Percentiles rank a stretch among this genome's conserved stretches.
phyloP scores from a whole-genome alignment of 2,113 vertebrate species.

The Sebastes schlegelii region DNA sequence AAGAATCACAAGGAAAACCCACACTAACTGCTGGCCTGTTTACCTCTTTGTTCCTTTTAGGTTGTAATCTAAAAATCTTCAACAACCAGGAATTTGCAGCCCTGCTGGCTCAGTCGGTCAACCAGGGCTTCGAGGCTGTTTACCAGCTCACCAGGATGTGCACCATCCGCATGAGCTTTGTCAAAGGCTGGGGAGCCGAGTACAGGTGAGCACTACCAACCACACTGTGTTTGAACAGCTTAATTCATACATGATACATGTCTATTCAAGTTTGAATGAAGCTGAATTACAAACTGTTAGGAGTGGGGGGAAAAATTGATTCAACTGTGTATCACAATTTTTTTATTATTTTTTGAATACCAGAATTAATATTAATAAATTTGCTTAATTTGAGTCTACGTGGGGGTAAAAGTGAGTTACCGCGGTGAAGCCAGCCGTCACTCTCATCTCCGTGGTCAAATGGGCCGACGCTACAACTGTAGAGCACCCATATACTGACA shows the following conservation, averaged over 20 bases:
- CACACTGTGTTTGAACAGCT: not conserved
- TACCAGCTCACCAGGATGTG: conserved; percentile 99
- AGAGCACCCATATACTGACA: too few relatives aligned
- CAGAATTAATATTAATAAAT: too few relatives aligned
- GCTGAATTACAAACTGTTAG: too few relatives aligned
- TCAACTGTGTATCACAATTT: too few relatives aligned
- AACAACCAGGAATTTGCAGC: conserved; percentile 99
- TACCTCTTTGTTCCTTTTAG: conserved; percentile 70
- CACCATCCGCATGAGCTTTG: conserved; percentile 99
- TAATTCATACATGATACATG: not conserved
- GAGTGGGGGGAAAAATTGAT: too few relatives aligned
- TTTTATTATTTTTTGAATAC: too few relatives aligned
- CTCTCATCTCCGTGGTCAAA: too few relatives aligned
- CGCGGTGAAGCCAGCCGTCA: too few relatives aligned
- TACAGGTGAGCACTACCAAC: conserved; percentile 87
- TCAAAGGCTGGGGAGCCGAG: conserved; percentile 99
- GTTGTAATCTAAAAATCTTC: conserved; percentile 99
- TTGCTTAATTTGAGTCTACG: too few relatives aligned
- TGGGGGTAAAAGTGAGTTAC: too few relatives aligned
- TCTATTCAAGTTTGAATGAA: not conserved
- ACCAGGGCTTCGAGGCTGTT: conserved; percentile 98
- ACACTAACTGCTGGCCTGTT: not conserved
- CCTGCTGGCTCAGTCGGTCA: conserved; percentile 96
- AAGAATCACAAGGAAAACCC: not conserved
- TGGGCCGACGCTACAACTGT: too few relatives aligned